These are phyloP conservation scores for Lepilemur ruficaudatus DNA, from an alignment of 2,797 vertebrate species.

Conservation along the genomic window DNA sequence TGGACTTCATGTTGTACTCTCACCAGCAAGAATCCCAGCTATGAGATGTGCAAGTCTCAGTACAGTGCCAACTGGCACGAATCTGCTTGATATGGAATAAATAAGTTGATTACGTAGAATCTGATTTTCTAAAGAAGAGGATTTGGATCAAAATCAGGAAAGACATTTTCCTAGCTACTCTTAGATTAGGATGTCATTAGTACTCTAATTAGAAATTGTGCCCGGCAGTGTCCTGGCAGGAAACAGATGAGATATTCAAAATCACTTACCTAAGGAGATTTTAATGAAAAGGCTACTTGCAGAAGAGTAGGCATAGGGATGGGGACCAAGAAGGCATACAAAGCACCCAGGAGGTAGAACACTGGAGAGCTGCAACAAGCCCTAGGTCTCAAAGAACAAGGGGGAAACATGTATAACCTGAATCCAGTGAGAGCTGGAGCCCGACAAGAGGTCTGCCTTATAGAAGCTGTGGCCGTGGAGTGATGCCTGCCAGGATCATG, in stretches of 20 bases:
- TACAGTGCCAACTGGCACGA: background rate
- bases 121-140: constrained; percentile 43
- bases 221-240: background rate
- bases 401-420: background rate
- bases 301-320: background rate
- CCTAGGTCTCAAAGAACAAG: background rate
- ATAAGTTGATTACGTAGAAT: constrained; percentile 49
- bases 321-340: background rate
- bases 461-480: background rate
- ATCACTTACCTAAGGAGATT: background rate
- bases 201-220: constrained; percentile 45
- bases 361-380: background rate
- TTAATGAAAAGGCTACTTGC: background rate
- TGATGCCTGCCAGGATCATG: background rate
- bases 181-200: constrained; percentile 53
- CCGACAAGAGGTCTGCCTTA: accelerated
- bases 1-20: background rate
- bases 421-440: background rate
- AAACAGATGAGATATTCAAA: constrained; percentile 15
- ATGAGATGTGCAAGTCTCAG: background rate
- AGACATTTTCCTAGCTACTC: constrained; percentile 41
- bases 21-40: background rate
- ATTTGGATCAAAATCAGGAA: constrained; percentile 55
- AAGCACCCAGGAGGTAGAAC: background rate
- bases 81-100: background rate